Evolutionary conservation across 2,113 vertebrate genomes (phyloP).

Genomic region (Globicephala melas): DNA sequence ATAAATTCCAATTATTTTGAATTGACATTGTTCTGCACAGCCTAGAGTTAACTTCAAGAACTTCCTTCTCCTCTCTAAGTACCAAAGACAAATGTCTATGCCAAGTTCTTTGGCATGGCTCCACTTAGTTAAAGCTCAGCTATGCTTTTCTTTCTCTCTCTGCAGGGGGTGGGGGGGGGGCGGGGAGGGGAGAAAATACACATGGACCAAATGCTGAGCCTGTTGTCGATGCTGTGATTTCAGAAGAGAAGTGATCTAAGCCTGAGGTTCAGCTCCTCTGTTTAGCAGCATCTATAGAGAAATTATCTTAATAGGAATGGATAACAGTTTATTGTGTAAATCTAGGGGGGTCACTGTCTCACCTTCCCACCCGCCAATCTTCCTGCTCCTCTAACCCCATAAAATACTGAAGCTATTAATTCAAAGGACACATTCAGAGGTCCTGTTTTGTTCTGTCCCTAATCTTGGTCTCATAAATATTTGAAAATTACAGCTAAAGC

Average conservation of each 20-base stretch:
- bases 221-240: neutral
- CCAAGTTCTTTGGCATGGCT: neutral
- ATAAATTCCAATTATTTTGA: constrained; percentile 65
- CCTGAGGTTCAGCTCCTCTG: neutral
- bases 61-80: constrained; percentile 13
- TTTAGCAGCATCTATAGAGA: neutral
- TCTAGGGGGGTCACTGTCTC: neutral
- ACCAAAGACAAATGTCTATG: constrained; percentile 35
- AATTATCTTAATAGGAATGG: neutral
- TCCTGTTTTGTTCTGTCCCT: neutral
- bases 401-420: neutral
- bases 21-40: constrained; percentile 20
- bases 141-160: neutral
- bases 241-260: neutral
- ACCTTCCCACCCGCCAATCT: accelerated
- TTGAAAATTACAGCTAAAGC: constrained; percentile 52
- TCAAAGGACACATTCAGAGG: neutral
- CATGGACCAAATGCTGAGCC: neutral
- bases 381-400: neutral
- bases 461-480: constrained; percentile 58
- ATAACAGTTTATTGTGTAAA: neutral
- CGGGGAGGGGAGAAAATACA: neutral
- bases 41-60: constrained; percentile 14
- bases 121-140: constrained; percentile 21
- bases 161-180: no score